A percentile compares a stretch with the other conserved stretches of the same genome.
Evolutionary conservation across 2,113 vertebrate species (phyloP).

Genomic region (Oncorhynchus masou): DNA sequence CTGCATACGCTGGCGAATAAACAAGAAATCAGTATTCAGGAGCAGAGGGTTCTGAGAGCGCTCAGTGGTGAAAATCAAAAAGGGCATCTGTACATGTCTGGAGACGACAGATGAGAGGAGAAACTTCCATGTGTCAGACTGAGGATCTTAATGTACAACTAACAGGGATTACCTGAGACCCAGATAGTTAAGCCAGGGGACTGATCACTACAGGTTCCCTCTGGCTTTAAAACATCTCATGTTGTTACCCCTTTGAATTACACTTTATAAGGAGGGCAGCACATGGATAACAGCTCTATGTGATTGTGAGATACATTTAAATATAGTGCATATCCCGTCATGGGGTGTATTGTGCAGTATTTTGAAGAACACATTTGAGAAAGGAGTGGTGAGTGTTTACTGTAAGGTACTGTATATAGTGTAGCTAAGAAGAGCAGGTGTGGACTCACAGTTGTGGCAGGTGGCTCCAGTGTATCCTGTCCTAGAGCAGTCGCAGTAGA

Average conservation of each 20-base stretch:
- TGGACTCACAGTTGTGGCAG: constrained; percentile 91
- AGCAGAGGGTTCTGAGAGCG: constrained; percentile 9
- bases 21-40: constrained; percentile 62
- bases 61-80: constrained; percentile 48
- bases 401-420: neutral
- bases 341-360: neutral
- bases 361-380: neutral
- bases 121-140: constrained; percentile 14
- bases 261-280: neutral
- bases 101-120: constrained; percentile 38
- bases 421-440: neutral
- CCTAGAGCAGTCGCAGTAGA: constrained; percentile 87
- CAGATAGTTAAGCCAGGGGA: constrained; percentile 13
- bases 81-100: constrained; percentile 33
- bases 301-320: neutral
- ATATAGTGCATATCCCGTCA: neutral
- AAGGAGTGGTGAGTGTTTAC: too few species aligned
- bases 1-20: constrained; percentile 44
- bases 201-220: constrained; percentile 25
- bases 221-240: constrained; percentile 18
- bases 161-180: constrained; percentile 12
- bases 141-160: constrained; percentile 28
- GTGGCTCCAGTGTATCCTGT: constrained; percentile 86
- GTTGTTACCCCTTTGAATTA: neutral
- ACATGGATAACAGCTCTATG: neutral